Evolutionary conservation across 2,888 invertebrate species (phyloP), one percentile per base, ranked within the genome.

Genomic region (Xestia xanthographa): DNA sequence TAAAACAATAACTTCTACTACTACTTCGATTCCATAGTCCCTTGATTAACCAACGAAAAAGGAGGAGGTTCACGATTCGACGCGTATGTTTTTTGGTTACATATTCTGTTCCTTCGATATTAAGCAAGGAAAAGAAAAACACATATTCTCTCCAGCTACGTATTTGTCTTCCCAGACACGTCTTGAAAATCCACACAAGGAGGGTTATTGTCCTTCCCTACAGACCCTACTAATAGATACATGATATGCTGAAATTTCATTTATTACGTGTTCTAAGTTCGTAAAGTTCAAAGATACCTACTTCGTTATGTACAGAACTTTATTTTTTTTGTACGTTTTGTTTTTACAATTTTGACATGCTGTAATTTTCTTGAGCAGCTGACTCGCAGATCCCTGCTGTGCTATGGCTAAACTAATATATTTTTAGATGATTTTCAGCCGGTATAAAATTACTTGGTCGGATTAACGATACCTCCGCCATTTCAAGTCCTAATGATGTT

Each of bases 181-280:
- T 72, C 22, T 56, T 72, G 0, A 43, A 65, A 63, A 60, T 56
- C 45, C 29, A 41, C 53, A 62, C 56, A 53, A n/a, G 45, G 53
- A 63, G 80, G 63, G 53, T 56, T 72, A 63, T 71, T 71, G 72
- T 45, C 45, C 38, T 29, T 80, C 41, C 20, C n/a, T 48, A n/a
- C 20, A 56, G 14, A 45, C 53, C 22, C 53, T 26, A 11, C 45
- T 53, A 80, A 72, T 76, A 76, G 48, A n/a, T 60, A 34, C 34
- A 53, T 34, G 77, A 43, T 77, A 63, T 34, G n/a, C 63, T 58
- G 38, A 66, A 78, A 75, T 75, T 78, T 29, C 0, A 67, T 58
- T 48, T 29, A 78, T 48, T 58, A 58, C 8, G 56, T 77, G 56
- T 20, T 34, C 20, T 60, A 60, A 20, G 29, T 60, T 29, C 20